Percentiles rank a stretch among this genome's conserved stretches.
phyloP scores from a whole-genome alignment of 2,888 invertebrate genomes.

The Cryptocheilus praepositus region DNA sequence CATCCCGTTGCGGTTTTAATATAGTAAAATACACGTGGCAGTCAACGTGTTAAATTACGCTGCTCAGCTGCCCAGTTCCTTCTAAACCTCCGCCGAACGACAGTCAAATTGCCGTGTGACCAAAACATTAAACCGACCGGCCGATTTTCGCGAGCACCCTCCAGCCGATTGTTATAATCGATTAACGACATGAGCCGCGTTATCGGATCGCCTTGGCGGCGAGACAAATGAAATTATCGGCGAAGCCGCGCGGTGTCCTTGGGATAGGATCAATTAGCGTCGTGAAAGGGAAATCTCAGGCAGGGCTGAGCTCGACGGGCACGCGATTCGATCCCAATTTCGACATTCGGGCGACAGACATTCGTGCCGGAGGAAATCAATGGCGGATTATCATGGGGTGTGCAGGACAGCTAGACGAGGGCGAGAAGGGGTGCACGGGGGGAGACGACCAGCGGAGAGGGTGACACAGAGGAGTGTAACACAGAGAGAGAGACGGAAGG shows the following conservation, averaged over 20 bases:
- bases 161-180: not conserved
- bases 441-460: too few species aligned
- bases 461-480: not conserved
- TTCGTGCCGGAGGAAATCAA: constrained; percentile 47
- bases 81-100: too few species aligned
- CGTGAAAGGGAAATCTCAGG: constrained; percentile 41
- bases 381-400: constrained; percentile 48
- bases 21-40: too few species aligned
- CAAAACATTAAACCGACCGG: too few species aligned
- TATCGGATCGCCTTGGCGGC: not conserved
- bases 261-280: constrained; percentile 50
- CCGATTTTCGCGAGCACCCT: too few species aligned
- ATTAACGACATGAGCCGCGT: not conserved
- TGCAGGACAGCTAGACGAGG: constrained; percentile 28
- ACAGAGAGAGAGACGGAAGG: not conserved
- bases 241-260: constrained; percentile 19
- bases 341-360: constrained; percentile 36
- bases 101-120: too few species aligned
- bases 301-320: constrained; percentile 1
- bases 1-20: too few species aligned
- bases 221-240: constrained; percentile 43
- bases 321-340: constrained; percentile 33
- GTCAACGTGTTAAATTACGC: too few species aligned
- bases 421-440: not conserved
- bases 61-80: too few species aligned